Evolutionary conservation across 2,888 invertebrate genomes (phyloP).

Genomic region (Macroteleia sp.): DNA sequence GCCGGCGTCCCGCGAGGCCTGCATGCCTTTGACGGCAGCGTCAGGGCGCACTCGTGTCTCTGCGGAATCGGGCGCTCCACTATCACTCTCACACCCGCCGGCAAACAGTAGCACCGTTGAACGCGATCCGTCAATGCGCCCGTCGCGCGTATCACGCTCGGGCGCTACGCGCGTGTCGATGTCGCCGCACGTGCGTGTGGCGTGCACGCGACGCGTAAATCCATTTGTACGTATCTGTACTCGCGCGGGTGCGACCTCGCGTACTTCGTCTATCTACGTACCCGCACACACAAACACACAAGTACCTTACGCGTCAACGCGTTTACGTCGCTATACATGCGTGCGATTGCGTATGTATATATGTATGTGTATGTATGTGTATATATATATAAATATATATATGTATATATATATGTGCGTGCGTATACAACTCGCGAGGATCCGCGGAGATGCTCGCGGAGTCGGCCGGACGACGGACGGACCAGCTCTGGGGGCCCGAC

Average conservation of each 20-base stretch:
- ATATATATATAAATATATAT: not conserved
- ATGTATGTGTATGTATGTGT: conserved; percentile 19
- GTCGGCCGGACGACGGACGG: conserved; percentile 83
- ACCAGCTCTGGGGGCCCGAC: conserved; percentile 80
- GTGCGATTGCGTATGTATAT: conserved; percentile 6
- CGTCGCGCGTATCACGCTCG: not conserved
- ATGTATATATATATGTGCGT: too few species aligned
- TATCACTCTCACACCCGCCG: conserved; percentile 22
- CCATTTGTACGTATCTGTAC: conserved; percentile 28
- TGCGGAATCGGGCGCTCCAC: not conserved
- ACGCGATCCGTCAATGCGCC: not conserved
- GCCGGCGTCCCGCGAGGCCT: conserved; percentile 14
- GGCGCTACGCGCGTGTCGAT: conserved; percentile 28
- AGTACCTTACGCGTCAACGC: too few species aligned
- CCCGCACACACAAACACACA: too few species aligned
- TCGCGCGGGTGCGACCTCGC: too few species aligned
- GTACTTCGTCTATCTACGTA: too few species aligned
- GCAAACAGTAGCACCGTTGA: too few species aligned
- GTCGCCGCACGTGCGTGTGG: conserved; percentile 19
- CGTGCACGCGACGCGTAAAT: conserved; percentile 33
- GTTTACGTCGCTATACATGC: too few species aligned
- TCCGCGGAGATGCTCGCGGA: conserved; percentile 79
- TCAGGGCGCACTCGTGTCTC: conserved; percentile 1
- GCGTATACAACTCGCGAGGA: conserved; percentile 71
- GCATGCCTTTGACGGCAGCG: too few species aligned